These are phyloP conservation scores for cat (Felis catus) DNA, from an alignment of 2,113 vertebrate genomes.

Conservation along the genomic window F.catus_Fca126_mat1.0 CM031412.1:79634001-79634500, in stretches of 20 bases:
- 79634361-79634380: background rate
- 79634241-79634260: background rate
- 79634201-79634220: background rate
- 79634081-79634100: background rate
- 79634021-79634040: background rate
- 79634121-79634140: background rate
- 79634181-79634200: background rate
- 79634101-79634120: background rate
- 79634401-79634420: background rate
- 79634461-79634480: background rate
- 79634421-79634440: background rate
- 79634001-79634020: background rate
- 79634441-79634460: background rate
- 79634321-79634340: background rate
- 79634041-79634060: background rate
- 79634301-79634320: background rate
- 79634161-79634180: no score
- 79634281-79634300: background rate
- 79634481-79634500: background rate
- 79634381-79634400: background rate
- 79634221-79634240: background rate
- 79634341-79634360: background rate
- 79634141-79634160: rapidly evolving
- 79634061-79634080: background rate
- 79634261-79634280: background rate